Percentiles rank a stretch among this genome's conserved stretches.
Evolutionary conservation across 2,888 invertebrate genomes (phyloP).

Genomic region (Phytoseiulus persimilis): DNA sequence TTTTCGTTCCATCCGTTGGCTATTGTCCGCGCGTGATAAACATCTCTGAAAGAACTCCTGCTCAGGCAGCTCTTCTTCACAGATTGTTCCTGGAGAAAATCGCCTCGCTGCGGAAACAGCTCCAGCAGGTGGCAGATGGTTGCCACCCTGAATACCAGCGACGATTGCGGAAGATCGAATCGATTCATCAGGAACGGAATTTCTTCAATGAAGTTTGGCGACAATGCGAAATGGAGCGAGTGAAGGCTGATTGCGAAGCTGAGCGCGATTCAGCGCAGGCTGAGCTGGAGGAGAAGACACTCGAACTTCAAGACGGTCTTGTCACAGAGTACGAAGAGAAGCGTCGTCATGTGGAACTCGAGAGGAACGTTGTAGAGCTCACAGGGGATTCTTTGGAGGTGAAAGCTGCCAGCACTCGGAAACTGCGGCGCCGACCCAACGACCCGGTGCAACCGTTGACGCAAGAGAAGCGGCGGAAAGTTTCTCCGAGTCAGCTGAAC

Average conservation of each 20-base stretch:
- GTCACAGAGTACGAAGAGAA: conserved; percentile 87
- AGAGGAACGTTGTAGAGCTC: conserved; percentile 76
- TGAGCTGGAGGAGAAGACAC: conserved; percentile 89
- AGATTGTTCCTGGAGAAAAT: conserved; percentile 76
- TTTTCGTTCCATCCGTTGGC: too few species aligned
- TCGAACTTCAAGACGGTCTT: conserved; percentile 77
- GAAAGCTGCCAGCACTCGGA: conserved; percentile 92
- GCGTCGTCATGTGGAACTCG: conserved; percentile 74
- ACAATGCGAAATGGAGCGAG: conserved; percentile 61
- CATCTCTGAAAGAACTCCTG: not conserved
- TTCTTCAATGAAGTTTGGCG: conserved; percentile 50
- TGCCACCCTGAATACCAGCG: conserved; percentile 75
- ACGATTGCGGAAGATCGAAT: conserved; percentile 70
- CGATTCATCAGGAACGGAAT: conserved; percentile 67
- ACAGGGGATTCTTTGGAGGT: conserved; percentile 58
- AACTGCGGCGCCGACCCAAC: conserved; percentile 80
- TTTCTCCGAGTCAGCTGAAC: conserved; percentile 63
- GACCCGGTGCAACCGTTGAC: conserved; percentile 75
- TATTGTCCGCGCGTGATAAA: not conserved
- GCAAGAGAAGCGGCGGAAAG: conserved; percentile 25
- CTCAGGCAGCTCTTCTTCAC: conserved; percentile 32
- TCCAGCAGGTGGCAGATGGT: conserved; percentile 77
- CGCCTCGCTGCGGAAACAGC: conserved; percentile 73
- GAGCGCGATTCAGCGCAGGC: conserved; percentile 81
- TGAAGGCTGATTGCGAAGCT: conserved; percentile 73